Evolutionary conservation across 2,888 invertebrate genomes (phyloP), one percentile per base, ranked within the genome.

Genomic region (Ethmia dodecea): DNA sequence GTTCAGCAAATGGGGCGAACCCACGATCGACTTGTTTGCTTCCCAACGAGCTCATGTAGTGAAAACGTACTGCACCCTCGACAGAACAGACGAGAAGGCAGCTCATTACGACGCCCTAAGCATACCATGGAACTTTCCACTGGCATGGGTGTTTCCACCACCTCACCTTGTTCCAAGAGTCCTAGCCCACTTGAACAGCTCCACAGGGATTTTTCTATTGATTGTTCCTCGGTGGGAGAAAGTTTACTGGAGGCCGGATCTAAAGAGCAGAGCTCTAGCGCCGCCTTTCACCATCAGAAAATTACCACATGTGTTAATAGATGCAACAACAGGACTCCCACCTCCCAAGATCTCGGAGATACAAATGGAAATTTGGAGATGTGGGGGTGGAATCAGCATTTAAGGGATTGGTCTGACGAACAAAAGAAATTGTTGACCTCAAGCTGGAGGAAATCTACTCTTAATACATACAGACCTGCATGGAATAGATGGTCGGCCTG

Each of bases 71-170:
- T 38, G 41, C 1, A 25, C 35, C 1, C 8, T 27, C 10, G 29
- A 29, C 16, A 8, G 5, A n/a, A 14, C 8, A 6, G 31, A 31
- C 11, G 2, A 8, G 2, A 5, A 4, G 3, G 31, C 31, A 1
- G 11, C 5, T 3, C 24, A 10, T 10, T 5, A 2, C 38, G 43
- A 55, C 22, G 54, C 56, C 1, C 56, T 59, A 48, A 51, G 51
- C 42, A 43, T 40, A 10, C 24, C 2, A 2, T 57, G 56, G 52
- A n/a, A 38, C 1, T 55, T 31, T 22, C 30, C 33, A 0, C 33
- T 54, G 13, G 56, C 37, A 1, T 63, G 60, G 39, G 35, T 59
- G 5, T 61, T 62, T 30, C 59, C 62, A 2, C 62, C 61, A 5
- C 63, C 58, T 9, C 26, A 12, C 5, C 31, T 52, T 5, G 37